Conservation (phyloP, 2,113 vertebrate species). For the Oreochromis tanganicae region DNA sequence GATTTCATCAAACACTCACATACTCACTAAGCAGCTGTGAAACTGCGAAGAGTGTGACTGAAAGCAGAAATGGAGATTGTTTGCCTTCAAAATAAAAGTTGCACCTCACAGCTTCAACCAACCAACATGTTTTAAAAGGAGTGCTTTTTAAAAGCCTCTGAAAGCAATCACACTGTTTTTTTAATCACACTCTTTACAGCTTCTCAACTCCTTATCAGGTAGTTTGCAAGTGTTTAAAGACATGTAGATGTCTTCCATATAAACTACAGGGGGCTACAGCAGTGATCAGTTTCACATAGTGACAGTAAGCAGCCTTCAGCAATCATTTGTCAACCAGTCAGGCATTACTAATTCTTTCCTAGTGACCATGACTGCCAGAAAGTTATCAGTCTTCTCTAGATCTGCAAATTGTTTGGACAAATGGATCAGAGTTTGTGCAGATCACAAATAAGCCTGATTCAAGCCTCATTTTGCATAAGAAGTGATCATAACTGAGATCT, state of each 20-base stretch:
- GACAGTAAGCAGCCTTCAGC: not conserved
- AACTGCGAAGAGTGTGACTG: not conserved
- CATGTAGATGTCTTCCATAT: not conserved
- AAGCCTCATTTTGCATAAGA: not conserved
- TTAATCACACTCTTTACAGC: not conserved
- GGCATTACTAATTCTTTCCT: not conserved
- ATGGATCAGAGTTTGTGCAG: too few species aligned
- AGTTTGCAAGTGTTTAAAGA: not conserved
- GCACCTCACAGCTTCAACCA: not conserved
- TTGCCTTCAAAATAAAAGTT: not conserved
- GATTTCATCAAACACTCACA: not conserved
- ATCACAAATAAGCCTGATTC: not conserved
- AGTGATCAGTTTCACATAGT: not conserved
- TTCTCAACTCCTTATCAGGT: not conserved
- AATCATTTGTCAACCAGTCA: not conserved
- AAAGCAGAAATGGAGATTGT: not conserved
- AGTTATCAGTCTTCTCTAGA: not conserved
- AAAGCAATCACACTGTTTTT: rapidly evolving
- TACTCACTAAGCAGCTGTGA: not conserved
- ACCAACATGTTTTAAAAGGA: not conserved
- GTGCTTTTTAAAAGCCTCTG: not conserved
- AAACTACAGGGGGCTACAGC: not conserved
- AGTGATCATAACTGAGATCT: not conserved
- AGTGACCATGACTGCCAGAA: not conserved
- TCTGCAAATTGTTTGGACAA: not conserved